A percentile compares a stretch with the other conserved stretches of the same genome.
Conservation (phyloP, 2,797 vertebrate species). For the Amazonetta brasiliensis region DNA sequence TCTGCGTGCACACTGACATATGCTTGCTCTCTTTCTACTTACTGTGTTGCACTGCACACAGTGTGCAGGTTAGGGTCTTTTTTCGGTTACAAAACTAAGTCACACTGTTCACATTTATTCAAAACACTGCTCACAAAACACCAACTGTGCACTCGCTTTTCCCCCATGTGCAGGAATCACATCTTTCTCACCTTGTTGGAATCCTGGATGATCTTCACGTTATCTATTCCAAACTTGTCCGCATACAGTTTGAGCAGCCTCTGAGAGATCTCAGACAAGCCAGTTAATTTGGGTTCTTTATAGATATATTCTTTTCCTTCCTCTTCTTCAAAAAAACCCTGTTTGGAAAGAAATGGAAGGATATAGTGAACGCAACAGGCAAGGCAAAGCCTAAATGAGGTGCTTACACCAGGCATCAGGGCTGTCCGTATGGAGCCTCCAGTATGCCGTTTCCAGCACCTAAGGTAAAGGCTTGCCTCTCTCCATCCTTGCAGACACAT, state of each 20-base stretch:
- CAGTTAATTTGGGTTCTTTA: conserved; percentile 97
- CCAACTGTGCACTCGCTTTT: accelerated
- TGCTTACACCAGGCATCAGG: background rate
- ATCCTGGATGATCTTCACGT: conserved; percentile 99
- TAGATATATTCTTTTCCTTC: conserved; percentile 99
- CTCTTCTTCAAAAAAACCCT: conserved; percentile 99
- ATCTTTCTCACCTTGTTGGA: conserved; percentile 90
- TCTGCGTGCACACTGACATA: background rate
- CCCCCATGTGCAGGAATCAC: accelerated
- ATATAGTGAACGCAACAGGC: conserved; percentile 41
- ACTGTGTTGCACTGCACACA: background rate
- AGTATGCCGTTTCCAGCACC: background rate
- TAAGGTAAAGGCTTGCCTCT: background rate
- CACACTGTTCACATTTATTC: background rate
- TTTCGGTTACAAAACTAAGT: background rate
- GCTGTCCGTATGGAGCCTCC: background rate
- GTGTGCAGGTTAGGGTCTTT: background rate
- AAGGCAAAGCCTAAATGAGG: background rate
- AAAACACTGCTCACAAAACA: background rate
- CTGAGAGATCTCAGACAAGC: conserved; percentile 97
- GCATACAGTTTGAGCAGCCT: conserved; percentile 96
- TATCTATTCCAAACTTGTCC: conserved; percentile 97
- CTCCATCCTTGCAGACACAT: background rate
- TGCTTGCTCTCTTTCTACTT: background rate
- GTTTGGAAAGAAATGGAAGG: conserved; percentile 47